These are phyloP conservation scores for Encarsia formosa DNA, from an alignment of 2,888 invertebrate genomes.

Conservation along the genomic window DNA sequence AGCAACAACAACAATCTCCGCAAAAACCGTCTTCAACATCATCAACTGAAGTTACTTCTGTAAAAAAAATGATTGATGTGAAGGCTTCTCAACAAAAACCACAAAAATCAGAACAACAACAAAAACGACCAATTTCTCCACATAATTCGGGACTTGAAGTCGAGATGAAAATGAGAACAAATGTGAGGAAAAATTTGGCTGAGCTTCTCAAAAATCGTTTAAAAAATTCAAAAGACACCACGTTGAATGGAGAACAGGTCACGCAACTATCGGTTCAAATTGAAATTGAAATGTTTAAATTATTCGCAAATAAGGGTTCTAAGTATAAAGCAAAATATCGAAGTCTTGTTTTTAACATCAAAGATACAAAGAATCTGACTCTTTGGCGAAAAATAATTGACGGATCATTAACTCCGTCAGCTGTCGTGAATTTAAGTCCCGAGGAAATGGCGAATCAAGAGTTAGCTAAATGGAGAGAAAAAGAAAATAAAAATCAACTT, in stretches of 20 bases:
- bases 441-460: conserved; percentile 94
- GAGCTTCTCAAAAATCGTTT: conserved; percentile 59
- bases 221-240: conserved; percentile 55
- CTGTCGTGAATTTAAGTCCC: conserved; percentile 79
- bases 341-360: conserved; percentile 87
- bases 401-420: conserved; percentile 72
- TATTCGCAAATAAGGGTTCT: conserved; percentile 76
- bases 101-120: conserved; percentile 26
- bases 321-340: conserved; percentile 92
- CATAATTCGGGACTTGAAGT: conserved; percentile 49
- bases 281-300: conserved; percentile 77
- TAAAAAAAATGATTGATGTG: conserved; percentile 19
- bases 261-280: conserved; percentile 68
- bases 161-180: conserved; percentile 75
- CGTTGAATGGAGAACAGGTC: conserved; percentile 59
- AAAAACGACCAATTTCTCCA: conserved; percentile 6
- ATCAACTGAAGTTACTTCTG: background rate
- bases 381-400: conserved; percentile 79
- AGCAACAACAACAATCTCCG: conserved; percentile 5
- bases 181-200: conserved; percentile 74
- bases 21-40: conserved; percentile 5
- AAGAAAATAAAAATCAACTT: conserved; percentile 84
- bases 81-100: conserved; percentile 24
- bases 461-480: conserved; percentile 88
- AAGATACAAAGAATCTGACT: conserved; percentile 86